These are phyloP conservation scores for Philotrypesis tridentata DNA, from an alignment of 1,140 invertebrate genomes.

Conservation along the genomic window DNA sequence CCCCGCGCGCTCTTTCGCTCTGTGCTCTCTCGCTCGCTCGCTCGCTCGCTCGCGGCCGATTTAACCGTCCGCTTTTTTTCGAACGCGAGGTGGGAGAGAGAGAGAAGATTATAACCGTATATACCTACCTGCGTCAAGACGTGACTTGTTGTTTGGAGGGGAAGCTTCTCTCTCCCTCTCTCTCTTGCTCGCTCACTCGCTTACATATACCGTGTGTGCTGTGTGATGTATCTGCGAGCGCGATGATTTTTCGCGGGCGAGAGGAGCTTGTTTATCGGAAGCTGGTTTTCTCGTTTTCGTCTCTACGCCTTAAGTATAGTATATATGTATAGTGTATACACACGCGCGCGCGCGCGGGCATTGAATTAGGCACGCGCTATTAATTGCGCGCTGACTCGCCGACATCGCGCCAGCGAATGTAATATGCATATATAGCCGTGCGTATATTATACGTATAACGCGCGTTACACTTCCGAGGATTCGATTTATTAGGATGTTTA, in stretches of 20 bases:
- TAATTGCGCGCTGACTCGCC: background rate
- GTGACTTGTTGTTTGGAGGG: background rate
- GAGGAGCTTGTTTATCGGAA: background rate
- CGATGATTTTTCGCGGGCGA: background rate
- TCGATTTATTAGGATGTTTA: background rate
- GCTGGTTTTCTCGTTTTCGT: background rate
- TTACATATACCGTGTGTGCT: no score
- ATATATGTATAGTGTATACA: no score
- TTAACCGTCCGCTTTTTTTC: slow-evolving; percentile 30
- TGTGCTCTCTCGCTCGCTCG: background rate
- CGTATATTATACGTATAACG: no score
- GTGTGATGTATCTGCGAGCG: background rate
- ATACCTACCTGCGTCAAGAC: background rate
- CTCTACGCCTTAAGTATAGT: no score
- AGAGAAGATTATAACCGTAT: background rate
- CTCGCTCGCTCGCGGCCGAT: slow-evolving; percentile 1
- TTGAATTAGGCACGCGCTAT: background rate
- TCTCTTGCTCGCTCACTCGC: background rate
- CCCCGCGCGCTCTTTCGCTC: slow-evolving; percentile 28
- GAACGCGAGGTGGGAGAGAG: slow-evolving; percentile 34
- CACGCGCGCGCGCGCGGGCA: background rate
- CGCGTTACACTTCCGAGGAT: no score
- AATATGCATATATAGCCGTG: no score
- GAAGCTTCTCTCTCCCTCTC: background rate
- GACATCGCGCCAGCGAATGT: no score